Evolutionary conservation across 1,140 invertebrate species (phyloP), one percentile per base, ranked within the genome.

Genomic region (Sarcophaga bullata): DNA sequence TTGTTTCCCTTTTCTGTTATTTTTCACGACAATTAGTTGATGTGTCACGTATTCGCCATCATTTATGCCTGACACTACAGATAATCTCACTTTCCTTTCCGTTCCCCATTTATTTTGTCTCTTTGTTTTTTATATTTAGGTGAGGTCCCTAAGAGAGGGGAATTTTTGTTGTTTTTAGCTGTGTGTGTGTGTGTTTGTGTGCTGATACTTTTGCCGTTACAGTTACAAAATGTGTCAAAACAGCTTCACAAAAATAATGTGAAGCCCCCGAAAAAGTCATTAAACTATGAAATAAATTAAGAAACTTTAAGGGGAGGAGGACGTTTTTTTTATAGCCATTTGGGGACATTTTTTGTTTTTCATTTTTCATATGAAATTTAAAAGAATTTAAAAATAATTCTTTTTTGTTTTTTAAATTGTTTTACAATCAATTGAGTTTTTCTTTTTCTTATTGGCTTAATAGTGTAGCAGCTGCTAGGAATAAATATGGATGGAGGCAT

Each of bases 41-140:
- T 76, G 73, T 76, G 73, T 76, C 73, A 76, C 73, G 73, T 76
- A 76, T 46, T 76, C 49, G 73, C 73, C 48, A 76, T 76, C 73
- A 76, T 76, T 76, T 76, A 76, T 76, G 73, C 48, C 49, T 76
- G 73, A 76, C 73, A 47, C 73, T 76, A 49, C 15, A 76, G 73
- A 76, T 76, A 76, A 76, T 76, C 73, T 47, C 48, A 47, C 73
- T 37, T 76, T 76, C 73, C 47, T 47, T 76, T 76, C 47, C 49
- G 15, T 47, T 76, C 48, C 47, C 49, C n/a, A 49, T 50, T 76
- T 49, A 46, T 76, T 76, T 47, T 47, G 73, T n/a, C 49, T 76
- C 6, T 49, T 17, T 13, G 47, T 49, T 13, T 46, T 37, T 25
- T 73, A 46, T 10, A 6, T 73, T 8, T 48, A 25, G 25, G 10